These are phyloP conservation scores for Furcifer pardalis DNA, from an alignment of 2,797 vertebrate species.

Conservation along the genomic window DNA sequence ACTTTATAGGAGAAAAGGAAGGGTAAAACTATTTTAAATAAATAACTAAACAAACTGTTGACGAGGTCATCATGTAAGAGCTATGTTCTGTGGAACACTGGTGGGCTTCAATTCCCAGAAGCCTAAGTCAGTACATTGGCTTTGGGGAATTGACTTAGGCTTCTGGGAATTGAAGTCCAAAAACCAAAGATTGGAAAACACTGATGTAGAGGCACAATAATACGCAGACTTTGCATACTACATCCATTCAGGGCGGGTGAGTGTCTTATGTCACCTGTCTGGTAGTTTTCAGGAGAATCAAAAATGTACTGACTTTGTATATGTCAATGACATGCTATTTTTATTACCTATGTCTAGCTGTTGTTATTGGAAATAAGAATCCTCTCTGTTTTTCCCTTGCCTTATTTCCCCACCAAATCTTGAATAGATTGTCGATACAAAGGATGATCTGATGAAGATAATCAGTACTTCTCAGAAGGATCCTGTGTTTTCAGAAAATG, in stretches of 20 bases:
- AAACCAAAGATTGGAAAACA: too few relatives aligned
- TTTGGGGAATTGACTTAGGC: too few relatives aligned
- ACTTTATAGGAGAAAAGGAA: too few relatives aligned
- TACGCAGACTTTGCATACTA: not conserved
- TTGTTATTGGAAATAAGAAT: not conserved
- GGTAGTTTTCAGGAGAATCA: slow-evolving; percentile 24
- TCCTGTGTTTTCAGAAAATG: slow-evolving; percentile 70
- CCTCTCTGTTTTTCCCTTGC: slow-evolving; percentile 12
- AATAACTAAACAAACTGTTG: too few relatives aligned
- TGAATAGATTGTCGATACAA: slow-evolving; percentile 83
- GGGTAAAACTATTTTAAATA: too few relatives aligned
- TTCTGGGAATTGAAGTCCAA: too few relatives aligned
- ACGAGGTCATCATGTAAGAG: not conserved
- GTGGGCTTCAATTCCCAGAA: too few relatives aligned
- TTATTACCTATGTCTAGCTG: not conserved
- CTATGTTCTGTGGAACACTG: too few relatives aligned
- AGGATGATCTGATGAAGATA: slow-evolving; percentile 81
- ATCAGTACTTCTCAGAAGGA: slow-evolving; percentile 77
- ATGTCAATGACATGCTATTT: slow-evolving; percentile 7
- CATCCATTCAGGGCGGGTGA: not conserved
- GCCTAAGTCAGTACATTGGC: too few relatives aligned
- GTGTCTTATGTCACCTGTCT: not conserved
- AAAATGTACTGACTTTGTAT: slow-evolving; percentile 17
- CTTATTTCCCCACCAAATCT: slow-evolving; percentile 27
- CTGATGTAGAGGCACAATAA: too few relatives aligned